Evolutionary conservation across 2,797 vertebrate genomes (phyloP), one percentile per base, ranked within the genome.

Genomic region (Cottoperca gobio): DNA sequence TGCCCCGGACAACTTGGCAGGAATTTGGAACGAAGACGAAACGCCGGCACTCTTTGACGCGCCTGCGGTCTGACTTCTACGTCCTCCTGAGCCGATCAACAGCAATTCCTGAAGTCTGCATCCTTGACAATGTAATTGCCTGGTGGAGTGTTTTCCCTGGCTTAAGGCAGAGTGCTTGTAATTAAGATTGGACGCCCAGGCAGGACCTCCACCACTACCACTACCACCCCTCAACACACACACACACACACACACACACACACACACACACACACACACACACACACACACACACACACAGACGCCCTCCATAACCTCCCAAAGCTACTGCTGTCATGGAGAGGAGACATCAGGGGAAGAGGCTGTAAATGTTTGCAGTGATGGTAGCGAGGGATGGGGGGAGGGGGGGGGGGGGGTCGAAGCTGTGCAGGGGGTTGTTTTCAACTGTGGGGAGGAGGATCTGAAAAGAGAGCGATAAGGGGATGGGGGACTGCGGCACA

Each of bases 171-270:
- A 88, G 77, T 26, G 70, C 78, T 86, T 90, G 91, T 95, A 94
- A 95, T 95, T 96, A 95, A 95, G 91, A 93, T 84, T 93, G 92
- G 92, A 95, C 85, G 86, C 88, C 78, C 78, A 69, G 73, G 88
- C 80, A 69, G 73, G 88, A 88, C 86, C 86, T 82, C 86, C 68
- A 67, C 71, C 59, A 85, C 77, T 76, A 71, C 73, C 26, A 39
- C 43, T 12, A 48, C 78, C 75, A 87, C 73, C 70, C 55, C 42
- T 57, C 76, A 24, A 73, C 46, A 5, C 3, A 46, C 17, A 35
- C 52, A 54, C 28, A 76, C 80, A 35, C 73, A 62, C 71, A 81
- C 23, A 54, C 48, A 76, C 59, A 67, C 46, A 68, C 68, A 73
- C 46, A 5, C 3, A 46, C 17, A 35, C 52, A 54, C 52, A 76